Evolutionary conservation across 2,797 vertebrate species (phyloP), one percentile per base, ranked within the genome.

Genomic region (Danio albolineatus): DNA sequence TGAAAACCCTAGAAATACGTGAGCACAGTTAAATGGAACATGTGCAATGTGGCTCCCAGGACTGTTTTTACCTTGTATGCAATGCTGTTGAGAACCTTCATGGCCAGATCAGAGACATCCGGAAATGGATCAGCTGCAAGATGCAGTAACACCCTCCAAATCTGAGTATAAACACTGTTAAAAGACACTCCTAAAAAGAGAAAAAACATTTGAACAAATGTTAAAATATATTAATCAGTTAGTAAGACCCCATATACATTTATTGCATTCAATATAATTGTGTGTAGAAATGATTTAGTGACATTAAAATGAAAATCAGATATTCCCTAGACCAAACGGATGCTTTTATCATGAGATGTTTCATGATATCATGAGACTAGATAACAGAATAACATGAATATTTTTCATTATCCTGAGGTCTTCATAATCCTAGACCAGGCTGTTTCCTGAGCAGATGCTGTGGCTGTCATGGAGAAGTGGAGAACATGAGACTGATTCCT

Each of bases 121-220:
- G 97, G 97, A 7, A 97, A 98, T 8, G 98, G 98, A 73, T 99
- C 98, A 0, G 97, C 97, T 0, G 98, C 97, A 43, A 99, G 92
- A 80, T 99, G 98, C 1, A 99, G 92, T 53, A 99, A 91, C 1
- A 99, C 96, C 82, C 98, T 94, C 98, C 98, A 99, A 79, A 98
- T 98, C 64, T 99, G 98, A 10, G 98, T 99, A 90, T 99, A 99
- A 64, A 99, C 97, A n/a, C 98, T 99, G 92, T 99, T 99, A 90
- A 99, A 99, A 79, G 97, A 99, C 75, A 99, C 97, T 13, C 98
- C 98, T 99, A 38, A 38, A 78, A 78, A 60, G 10, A 17, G 5
- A 57, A 66, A 54, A 57, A 57, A 74, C 39, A 74, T 12, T 16
- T 67, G 21, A 65, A 44, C 17, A 65, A 16, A n/a, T 21, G 17